Evolutionary conservation across 2,113 vertebrate genomes (phyloP).

Genomic region (Anoplopoma fimbria): DNA sequence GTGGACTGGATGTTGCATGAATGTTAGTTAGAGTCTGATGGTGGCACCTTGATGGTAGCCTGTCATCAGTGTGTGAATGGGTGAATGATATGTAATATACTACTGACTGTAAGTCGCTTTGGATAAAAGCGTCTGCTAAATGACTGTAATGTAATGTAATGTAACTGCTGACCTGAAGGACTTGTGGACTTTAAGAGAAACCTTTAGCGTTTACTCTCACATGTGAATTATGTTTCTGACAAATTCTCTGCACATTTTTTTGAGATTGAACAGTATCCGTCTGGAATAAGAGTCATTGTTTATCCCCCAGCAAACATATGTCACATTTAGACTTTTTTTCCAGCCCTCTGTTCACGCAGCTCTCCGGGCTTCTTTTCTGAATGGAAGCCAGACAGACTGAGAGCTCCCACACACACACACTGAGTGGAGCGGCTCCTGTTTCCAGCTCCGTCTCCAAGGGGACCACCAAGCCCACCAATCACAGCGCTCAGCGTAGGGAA

Average conservation of each 20-base stretch:
- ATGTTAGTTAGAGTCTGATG: too few relatives aligned
- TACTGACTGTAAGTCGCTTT: too few relatives aligned
- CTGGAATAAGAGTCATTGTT: conserved; percentile 29
- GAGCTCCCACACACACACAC: conserved; percentile 77
- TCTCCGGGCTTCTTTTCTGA: conserved; percentile 75
- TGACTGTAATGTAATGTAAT: too few relatives aligned
- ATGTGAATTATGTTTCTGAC: conserved; percentile 1
- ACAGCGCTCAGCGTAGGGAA: conserved; percentile 55
- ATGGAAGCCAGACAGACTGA: conserved; percentile 75
- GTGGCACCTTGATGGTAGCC: too few relatives aligned
- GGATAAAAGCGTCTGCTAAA: too few relatives aligned
- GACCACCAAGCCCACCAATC: conserved; percentile 81
- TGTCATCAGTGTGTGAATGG: too few relatives aligned
- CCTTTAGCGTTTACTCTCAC: conserved; percentile 5
- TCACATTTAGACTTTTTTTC: conserved; percentile 27
- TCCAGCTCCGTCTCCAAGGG: conserved; percentile 80
- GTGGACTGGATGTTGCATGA: too few relatives aligned
- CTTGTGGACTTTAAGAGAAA: not conserved
- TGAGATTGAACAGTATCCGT: conserved; percentile 26
- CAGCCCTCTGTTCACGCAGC: conserved; percentile 31
- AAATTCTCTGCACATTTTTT: not conserved
- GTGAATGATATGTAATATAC: too few relatives aligned
- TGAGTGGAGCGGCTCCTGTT: conserved; percentile 75
- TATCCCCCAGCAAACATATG: conserved; percentile 46
- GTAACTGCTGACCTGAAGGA: conserved; percentile 27